Evolutionary conservation across 2,888 invertebrate genomes (phyloP).

Genomic region (Drosophila quasianomalipes): DNA sequence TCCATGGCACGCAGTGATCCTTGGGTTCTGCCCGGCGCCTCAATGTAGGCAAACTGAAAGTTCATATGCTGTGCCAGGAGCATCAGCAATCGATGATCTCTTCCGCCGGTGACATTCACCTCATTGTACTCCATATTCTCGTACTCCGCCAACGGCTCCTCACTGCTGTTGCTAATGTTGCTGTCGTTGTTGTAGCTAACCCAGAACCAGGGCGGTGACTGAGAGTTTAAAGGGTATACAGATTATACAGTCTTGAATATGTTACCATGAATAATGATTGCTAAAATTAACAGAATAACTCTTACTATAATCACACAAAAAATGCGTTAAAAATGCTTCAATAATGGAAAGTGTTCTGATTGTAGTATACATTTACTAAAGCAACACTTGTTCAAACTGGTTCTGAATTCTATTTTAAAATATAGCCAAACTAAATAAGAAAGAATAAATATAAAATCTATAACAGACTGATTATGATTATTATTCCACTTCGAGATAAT

Average conservation of each 20-base stretch:
- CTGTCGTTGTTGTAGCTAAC: conserved; percentile 88
- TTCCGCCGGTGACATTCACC: conserved; percentile 88
- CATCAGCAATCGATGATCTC: conserved; percentile 90
- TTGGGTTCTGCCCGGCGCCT: conserved; percentile 91
- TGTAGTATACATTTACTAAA: background rate
- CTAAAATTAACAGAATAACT: background rate
- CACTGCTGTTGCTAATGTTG: conserved; percentile 86
- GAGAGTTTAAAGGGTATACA: background rate
- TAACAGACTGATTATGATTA: background rate
- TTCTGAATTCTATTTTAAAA: background rate
- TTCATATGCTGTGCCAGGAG: conserved; percentile 89
- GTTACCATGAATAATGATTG: background rate
- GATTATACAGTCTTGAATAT: background rate
- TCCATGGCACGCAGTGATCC: conserved; percentile 86
- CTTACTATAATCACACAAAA: background rate
- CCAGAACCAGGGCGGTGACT: conserved; percentile 92
- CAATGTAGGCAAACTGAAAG: conserved; percentile 90
- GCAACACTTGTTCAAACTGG: background rate
- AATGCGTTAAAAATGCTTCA: rapidly evolving
- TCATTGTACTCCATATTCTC: conserved; percentile 52
- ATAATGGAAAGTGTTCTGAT: background rate
- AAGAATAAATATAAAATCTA: background rate
- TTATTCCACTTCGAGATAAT: background rate
- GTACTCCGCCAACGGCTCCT: conserved; percentile 19
- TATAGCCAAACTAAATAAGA: background rate